Percentiles rank a stretch among this genome's conserved stretches.
These are phyloP conservation scores for Lasaia peninsularis DNA, from an alignment of 1,140 invertebrate species.

Conservation along the genomic window DNA sequence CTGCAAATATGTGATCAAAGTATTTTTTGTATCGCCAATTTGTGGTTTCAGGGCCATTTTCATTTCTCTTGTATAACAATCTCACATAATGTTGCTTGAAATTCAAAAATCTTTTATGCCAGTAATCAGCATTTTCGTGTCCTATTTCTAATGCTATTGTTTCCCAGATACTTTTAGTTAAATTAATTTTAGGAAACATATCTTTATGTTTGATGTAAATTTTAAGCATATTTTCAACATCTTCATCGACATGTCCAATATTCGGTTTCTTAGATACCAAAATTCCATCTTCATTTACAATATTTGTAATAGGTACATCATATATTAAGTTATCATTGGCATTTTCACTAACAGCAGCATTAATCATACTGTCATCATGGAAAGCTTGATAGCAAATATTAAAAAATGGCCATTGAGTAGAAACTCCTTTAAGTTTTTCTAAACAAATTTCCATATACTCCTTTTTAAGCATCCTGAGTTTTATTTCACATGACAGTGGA, in stretches of 20 bases:
- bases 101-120: conserved; percentile 66
- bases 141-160: conserved; percentile 54
- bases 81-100: conserved; percentile 63
- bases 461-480: conserved; percentile 44
- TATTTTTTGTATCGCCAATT: conserved; percentile 60
- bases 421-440: conserved; percentile 35
- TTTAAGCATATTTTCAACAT: conserved; percentile 55
- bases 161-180: conserved; percentile 51
- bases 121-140: conserved; percentile 53
- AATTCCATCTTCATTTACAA: conserved; percentile 31
- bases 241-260: conserved; percentile 26
- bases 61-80: conserved; percentile 46
- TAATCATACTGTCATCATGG: conserved; percentile 40
- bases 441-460: conserved; percentile 39
- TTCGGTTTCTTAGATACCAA: conserved; percentile 40
- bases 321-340: conserved; percentile 13
- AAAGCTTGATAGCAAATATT: conserved; percentile 57
- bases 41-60: conserved; percentile 35
- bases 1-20: conserved; percentile 60
- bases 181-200: conserved; percentile 37
- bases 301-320: conserved; percentile 25
- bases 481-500: conserved; percentile 46
- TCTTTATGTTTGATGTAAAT: conserved; percentile 56
- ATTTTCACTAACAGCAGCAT: conserved; percentile 21
- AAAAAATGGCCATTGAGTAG: conserved; percentile 39